A percentile compares a stretch with the other conserved stretches of the same genome.
Conservation (phyloP, 2,113 vertebrate species). For the Urocolius indicus region DNA sequence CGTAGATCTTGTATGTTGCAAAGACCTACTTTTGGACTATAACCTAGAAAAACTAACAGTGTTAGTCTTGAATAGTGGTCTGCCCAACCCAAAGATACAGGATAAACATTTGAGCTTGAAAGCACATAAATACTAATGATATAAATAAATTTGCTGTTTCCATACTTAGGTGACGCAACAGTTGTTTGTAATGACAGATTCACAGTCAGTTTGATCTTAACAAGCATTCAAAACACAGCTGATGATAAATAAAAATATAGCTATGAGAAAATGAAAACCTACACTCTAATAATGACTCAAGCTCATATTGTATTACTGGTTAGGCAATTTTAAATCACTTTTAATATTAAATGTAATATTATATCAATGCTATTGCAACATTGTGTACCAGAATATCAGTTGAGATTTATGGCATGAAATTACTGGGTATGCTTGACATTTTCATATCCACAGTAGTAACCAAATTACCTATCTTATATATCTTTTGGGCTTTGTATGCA, state of each 20-base stretch:
- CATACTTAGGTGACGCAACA: background rate
- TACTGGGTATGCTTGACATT: background rate
- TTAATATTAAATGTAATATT: constrained; percentile 1
- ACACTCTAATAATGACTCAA: background rate
- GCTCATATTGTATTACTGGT: background rate
- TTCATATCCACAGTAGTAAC: background rate
- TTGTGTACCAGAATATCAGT: background rate
- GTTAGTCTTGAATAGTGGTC: background rate
- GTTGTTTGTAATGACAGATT: background rate
- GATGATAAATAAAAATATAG: background rate
- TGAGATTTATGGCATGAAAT: constrained; percentile 14
- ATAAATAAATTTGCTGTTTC: background rate
- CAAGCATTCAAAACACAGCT: constrained; percentile 1
- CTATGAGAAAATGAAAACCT: background rate
- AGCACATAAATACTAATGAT: background rate
- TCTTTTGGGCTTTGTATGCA: background rate
- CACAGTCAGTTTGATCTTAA: background rate
- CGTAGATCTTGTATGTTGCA: background rate
- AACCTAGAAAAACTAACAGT: background rate
- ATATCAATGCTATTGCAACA: constrained; percentile 6
- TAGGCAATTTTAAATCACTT: constrained; percentile 10
- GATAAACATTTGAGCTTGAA: constrained; percentile 11
- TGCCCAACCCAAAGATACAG: background rate
- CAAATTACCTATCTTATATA: background rate
- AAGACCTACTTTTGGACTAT: background rate